phyloP scores from a whole-genome alignment of 2,113 vertebrate species.

The Cyprinodon brontotheroides region DNA sequence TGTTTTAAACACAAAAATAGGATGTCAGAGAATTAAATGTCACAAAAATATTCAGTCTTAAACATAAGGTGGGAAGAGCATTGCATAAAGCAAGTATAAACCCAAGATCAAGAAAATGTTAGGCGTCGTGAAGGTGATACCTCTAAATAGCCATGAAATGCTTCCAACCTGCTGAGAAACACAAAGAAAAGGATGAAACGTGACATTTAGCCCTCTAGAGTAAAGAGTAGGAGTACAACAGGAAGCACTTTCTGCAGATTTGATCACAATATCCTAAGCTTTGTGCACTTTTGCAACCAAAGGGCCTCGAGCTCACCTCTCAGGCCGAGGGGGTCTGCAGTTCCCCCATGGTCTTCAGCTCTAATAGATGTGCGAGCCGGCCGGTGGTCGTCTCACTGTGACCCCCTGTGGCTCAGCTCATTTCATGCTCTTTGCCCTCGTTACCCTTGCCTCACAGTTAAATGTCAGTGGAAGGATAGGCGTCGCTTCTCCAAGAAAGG shows the following conservation, averaged over 20 bases:
- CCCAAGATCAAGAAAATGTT: neutral
- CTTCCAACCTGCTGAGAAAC: slow-evolving; percentile 45
- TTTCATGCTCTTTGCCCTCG: slow-evolving; percentile 62
- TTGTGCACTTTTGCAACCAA: slow-evolving; percentile 46
- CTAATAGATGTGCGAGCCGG: slow-evolving; percentile 55
- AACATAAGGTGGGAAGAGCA: neutral
- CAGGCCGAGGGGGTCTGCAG: slow-evolving; percentile 26
- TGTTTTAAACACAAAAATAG: slow-evolving; percentile 2
- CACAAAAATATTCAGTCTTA: neutral
- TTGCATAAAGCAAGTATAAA: neutral
- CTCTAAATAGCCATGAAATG: slow-evolving; percentile 40
- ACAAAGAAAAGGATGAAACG: slow-evolving; percentile 43
- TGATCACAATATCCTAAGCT: slow-evolving; percentile 24
- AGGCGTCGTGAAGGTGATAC: neutral
- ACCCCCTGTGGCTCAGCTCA: slow-evolving; percentile 43
- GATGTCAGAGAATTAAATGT: neutral
- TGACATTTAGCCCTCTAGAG: slow-evolving; percentile 65
- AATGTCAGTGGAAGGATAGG: slow-evolving; percentile 65
- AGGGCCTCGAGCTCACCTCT: slow-evolving; percentile 41
- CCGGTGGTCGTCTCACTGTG: slow-evolving; percentile 43
- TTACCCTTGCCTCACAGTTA: slow-evolving; percentile 42
- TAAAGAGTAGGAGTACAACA: slow-evolving; percentile 20
- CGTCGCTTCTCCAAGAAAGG: slow-evolving; percentile 24
- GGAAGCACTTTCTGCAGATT: slow-evolving; percentile 36
- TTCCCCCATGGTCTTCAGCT: slow-evolving; percentile 26